Base-by-base conservation (phyloP, 2,888 invertebrate genomes). In the Pyrrhosoma nymphula region DNA sequence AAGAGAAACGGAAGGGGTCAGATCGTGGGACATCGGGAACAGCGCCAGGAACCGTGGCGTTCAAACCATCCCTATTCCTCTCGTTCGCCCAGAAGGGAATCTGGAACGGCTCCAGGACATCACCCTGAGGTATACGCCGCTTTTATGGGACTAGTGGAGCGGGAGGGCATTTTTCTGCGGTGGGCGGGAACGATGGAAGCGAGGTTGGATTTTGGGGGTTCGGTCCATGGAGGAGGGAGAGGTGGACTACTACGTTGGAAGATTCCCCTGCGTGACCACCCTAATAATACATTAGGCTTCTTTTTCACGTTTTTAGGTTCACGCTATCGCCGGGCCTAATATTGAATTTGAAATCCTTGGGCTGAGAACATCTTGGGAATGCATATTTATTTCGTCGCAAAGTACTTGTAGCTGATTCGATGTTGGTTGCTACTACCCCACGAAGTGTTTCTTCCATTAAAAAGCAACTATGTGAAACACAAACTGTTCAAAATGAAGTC, bases 41-140 rank as follows among this genome's bases (percentile, higher is more conserved):
- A 23, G 82, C 23, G 82, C 82, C 82, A 82, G 35, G 35, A 35
- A 14, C 14, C 35, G 35, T 82, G 35, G 30, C 35, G 26, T 82
- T 30, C 30, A 26, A 23, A 26, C 69, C 35, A 10, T 35, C 12
- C 16, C 82, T 14, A 23, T 82, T 20, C 82, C 82, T 82, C 82
- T 82, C 82, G 82, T 82, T 82, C 82, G 82, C 82, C 26, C 82
- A 20, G 18, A 60, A 35, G 82, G 82, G 35, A 82, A 82, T 35
- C 82, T 82, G 82, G 82, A 82, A 82, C 82, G 82, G 35, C 16
- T 82, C 82, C 82, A 82, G 18, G 35, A 82, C 82, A 82, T 82
- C 35, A 26, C 60, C 60, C 60, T 30, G 82, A 82, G 82, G 82
- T 35, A 60, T 60, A 82, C 82, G 82, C 14, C 82, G 26, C 82